Base-by-base conservation (phyloP, 1,140 invertebrate species). In the Drosophila sp. region DNA sequence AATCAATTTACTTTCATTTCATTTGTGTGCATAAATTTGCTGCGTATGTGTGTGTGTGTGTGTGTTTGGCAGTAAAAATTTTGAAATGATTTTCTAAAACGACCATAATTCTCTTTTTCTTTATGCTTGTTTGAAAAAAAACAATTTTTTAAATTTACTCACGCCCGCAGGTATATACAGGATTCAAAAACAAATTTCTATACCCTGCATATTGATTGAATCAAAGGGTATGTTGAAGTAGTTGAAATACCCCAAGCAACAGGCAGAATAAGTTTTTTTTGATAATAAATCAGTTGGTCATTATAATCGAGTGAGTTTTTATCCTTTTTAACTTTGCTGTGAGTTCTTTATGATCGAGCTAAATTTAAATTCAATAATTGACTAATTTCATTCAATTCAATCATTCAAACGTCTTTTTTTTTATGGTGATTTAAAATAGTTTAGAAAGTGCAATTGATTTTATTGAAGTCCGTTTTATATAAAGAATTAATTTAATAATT, bases 1-100 rank as follows among this genome's bases (percentile, higher is more conserved):
- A 89, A 89, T 89, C 84, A 89, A 89, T 89, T 89, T 89, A 84
- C 85, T 78, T 71, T 84, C 64, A 89, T 89, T 89, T 89, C 78
- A 89, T 89, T 89, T 89, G 84, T 80, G 66, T 89, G 84, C 85
- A 89, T 89, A 80, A 84, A 89, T 84, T 89, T 83, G 61, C 6
- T 72, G 47, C 33, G 54, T 71, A 56, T 55, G 47, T 60, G 47
- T 60, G 55, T 54, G 32, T 62, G 35, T 40, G 44, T 23, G 69
- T 11, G 57, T 29, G 23, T 41, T 27, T 7, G 60, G 47, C 33
- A 61, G 72, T 60, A 68, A 62, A 64, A 74, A 66, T 80, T 86
- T 70, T 68, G 54, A 72, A 87, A 89, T 83, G 72, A 77, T 89
- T 84, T 87, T 64, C 71, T 68, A 74, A 82, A 87, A 47, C 68